Evolutionary conservation across 1,140 invertebrate genomes (phyloP).

Genomic region (Ceratoteleas bidentatus): DNA sequence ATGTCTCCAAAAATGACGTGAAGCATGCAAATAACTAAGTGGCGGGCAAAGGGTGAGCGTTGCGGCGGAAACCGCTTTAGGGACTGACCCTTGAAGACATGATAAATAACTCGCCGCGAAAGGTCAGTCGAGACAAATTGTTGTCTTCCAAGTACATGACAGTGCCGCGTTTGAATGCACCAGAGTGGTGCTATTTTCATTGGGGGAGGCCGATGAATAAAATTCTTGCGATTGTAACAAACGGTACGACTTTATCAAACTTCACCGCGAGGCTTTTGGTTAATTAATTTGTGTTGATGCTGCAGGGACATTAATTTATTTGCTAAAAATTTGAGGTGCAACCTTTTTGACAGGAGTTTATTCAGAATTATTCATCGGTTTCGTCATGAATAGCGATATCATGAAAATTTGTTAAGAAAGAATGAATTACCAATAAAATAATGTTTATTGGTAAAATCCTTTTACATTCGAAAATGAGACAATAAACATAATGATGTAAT

Average conservation of each 20-base stretch:
- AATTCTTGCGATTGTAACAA: conserved; percentile 27
- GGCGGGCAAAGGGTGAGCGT: conserved; percentile 36
- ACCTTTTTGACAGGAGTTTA: no score
- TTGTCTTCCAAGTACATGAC: conserved; percentile 57
- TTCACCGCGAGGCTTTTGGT: not conserved
- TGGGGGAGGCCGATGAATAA: conserved; percentile 28
- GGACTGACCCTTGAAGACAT: conserved; percentile 56
- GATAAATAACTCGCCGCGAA: conserved; percentile 50
- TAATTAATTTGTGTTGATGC: not conserved
- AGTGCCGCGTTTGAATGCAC: conserved; percentile 46
- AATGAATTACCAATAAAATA: no score
- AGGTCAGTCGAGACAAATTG: conserved; percentile 63
- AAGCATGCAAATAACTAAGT: conserved; percentile 63
- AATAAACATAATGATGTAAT: no score
- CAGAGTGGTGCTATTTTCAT: conserved; percentile 30
- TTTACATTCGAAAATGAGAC: no score
- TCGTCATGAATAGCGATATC: no score
- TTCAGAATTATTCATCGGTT: no score
- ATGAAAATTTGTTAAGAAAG: no score
- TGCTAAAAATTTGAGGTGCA: no score
- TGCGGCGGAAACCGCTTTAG: conserved; percentile 45
- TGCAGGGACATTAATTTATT: no score
- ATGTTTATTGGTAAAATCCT: no score
- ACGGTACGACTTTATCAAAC: conserved; percentile 22
- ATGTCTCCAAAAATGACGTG: conserved; percentile 48